A percentile compares a stretch with the other conserved stretches of the same genome.
Evolutionary conservation across 1,140 invertebrate species (phyloP).

Genomic region (Dendrolimus punctatus): DNA sequence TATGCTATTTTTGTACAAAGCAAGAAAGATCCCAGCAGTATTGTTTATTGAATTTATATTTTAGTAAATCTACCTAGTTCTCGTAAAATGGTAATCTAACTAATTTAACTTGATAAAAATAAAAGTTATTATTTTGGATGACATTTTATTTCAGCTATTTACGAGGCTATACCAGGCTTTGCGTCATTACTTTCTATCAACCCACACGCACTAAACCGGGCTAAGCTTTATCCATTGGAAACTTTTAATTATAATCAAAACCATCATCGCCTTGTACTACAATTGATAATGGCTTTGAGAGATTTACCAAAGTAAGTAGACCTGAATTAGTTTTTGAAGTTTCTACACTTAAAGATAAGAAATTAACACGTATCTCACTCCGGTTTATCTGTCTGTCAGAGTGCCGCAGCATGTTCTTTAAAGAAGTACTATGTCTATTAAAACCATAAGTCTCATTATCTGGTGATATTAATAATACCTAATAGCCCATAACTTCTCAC

Average conservation of each 20-base stretch:
- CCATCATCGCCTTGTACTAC: conserved; percentile 56
- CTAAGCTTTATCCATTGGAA: conserved; percentile 47
- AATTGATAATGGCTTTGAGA: conserved; percentile 67
- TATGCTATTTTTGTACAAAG: too few relatives aligned
- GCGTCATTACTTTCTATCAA: conserved; percentile 64
- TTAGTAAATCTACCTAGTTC: too few relatives aligned
- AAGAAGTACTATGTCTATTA: too few relatives aligned
- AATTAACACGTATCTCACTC: too few relatives aligned
- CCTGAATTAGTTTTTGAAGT: not conserved
- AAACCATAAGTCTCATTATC: too few relatives aligned
- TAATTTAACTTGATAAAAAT: not conserved
- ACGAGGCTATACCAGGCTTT: conserved; percentile 67
- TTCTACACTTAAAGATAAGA: too few relatives aligned
- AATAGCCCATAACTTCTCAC: too few relatives aligned
- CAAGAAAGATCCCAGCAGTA: too few relatives aligned
- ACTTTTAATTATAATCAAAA: conserved; percentile 53
- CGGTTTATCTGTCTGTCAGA: too few relatives aligned
- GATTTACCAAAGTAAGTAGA: conserved; percentile 65
- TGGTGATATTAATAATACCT: too few relatives aligned
- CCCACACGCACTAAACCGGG: conserved; percentile 51
- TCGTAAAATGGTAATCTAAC: not conserved
- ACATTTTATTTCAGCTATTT: conserved; percentile 54
- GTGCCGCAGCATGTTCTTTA: too few relatives aligned
- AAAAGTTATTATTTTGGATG: conserved; percentile 13
- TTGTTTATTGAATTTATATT: too few relatives aligned